Evolutionary conservation across 2,113 vertebrate species (phyloP), one percentile per base, ranked within the genome.

Genomic region (Nibea albiflora): DNA sequence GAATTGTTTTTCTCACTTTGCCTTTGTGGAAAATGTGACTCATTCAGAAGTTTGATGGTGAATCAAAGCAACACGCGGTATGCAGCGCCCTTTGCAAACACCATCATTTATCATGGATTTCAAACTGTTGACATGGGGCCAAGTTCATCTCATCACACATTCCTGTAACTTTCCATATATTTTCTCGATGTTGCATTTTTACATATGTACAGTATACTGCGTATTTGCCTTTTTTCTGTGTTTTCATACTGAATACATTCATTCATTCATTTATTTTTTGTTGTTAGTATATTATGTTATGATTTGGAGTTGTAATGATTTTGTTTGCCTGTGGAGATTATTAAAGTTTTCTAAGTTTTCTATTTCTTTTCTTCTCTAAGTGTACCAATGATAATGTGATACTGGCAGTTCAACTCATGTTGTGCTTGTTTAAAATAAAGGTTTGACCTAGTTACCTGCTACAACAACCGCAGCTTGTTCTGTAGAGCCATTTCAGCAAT

Each of bases 271-370:
- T 22, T 78, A 8, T 7, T 22, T 78, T 52, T 52, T 19, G 24
- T 26, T 49, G 14, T 11, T 62, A 4, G 10, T 47, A 42, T 24
- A 9, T 14, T 19, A 74, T 44, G 31, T 54, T 28, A 2, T 54
- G 15, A 5, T 42, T 42, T 39, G 11, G 62, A 16, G 16, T 12
- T 67, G 26, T 26, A 8, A 9, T 15, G 10, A 12, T 66, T 47
- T 53, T 26, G 19, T 69, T 42, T 26, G 11, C 26, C 19, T 12
- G 6, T 47, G 4, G 8, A 14, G 19, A 22, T 61, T 17, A 81
- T 53, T 72, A 62, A 74, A 74, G 35, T 62, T 28, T 68, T 17
- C 1, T 46, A 74, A 74, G 35, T 62, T 28, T 68, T 17, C 1
- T 46, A 12, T 46, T 46, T 1, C 42, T 46, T 15, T 14, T 46